Conservation (phyloP, 1,140 invertebrate genomes). For the Antheraea pernyi region DNA sequence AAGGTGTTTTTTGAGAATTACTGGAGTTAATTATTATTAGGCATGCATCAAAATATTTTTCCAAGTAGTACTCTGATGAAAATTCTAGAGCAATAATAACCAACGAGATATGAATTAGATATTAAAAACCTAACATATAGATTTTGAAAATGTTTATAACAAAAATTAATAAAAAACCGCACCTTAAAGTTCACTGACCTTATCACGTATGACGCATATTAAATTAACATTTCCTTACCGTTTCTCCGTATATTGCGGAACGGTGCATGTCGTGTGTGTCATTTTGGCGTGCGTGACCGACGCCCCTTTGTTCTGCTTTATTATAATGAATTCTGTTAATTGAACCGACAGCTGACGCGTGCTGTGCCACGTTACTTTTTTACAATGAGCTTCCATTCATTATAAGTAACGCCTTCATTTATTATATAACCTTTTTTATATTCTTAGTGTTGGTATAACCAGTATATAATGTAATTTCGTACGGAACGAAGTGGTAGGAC, state of each 20-base stretch:
- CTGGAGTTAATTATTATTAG: too few species aligned
- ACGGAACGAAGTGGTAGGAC: too few species aligned
- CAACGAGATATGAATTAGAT: too few species aligned
- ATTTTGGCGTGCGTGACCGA: conserved; percentile 9
- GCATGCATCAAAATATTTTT: too few species aligned
- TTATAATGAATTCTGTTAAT: conserved; percentile 31
- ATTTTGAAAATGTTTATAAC: too few species aligned
- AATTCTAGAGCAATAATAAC: too few species aligned
- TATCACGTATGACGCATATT: neutral
- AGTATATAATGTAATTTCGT: too few species aligned
- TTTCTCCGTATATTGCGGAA: neutral
- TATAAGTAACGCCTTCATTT: conserved; percentile 7
- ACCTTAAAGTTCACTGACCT: neutral
- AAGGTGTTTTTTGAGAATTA: too few species aligned
- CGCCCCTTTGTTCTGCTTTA: conserved; percentile 23
- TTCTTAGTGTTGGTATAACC: neutral
- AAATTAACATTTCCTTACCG: conserved; percentile 1
- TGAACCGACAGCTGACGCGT: conserved; percentile 29
- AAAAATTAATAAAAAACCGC: neutral
- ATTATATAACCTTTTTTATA: neutral
- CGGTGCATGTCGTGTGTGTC: neutral
- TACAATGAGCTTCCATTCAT: conserved; percentile 7
- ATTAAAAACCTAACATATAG: too few species aligned
- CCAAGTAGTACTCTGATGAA: too few species aligned
- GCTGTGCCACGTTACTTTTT: conserved; percentile 6